Evolutionary conservation across 2,113 vertebrate species (phyloP).

Genomic region (Cochlearius cochlearius): DNA sequence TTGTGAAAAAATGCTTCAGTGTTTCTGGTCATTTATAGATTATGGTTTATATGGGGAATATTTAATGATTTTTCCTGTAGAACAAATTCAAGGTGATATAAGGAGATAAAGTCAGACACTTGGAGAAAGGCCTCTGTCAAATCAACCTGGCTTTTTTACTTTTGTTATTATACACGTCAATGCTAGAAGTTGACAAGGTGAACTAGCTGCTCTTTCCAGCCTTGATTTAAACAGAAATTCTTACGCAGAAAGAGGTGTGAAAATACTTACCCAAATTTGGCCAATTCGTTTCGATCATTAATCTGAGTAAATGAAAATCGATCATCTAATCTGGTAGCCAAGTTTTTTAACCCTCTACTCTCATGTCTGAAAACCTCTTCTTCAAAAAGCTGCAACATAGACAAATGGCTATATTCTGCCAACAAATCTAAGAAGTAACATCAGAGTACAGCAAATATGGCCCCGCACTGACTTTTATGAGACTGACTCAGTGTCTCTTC

Average conservation of each 20-base stretch:
- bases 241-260: background rate
- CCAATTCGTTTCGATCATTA: background rate
- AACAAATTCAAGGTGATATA: background rate
- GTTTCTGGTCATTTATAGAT: background rate
- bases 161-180: background rate
- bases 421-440: background rate
- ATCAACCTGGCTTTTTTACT: background rate
- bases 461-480: background rate
- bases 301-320: background rate
- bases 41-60: background rate
- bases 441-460: background rate
- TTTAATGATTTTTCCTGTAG: background rate
- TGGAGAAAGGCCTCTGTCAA: background rate
- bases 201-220: background rate
- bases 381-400: background rate
- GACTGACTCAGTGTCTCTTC: background rate
- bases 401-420: background rate
- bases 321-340: background rate
- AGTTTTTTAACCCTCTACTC: background rate
- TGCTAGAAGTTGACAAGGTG: background rate
- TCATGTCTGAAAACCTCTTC: background rate
- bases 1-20: background rate
- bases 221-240: background rate
- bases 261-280: background rate
- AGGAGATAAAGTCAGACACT: background rate